These are phyloP conservation scores for Brotula barbata DNA, from an alignment of 2,797 vertebrate species.

Conservation along the genomic window DNA sequence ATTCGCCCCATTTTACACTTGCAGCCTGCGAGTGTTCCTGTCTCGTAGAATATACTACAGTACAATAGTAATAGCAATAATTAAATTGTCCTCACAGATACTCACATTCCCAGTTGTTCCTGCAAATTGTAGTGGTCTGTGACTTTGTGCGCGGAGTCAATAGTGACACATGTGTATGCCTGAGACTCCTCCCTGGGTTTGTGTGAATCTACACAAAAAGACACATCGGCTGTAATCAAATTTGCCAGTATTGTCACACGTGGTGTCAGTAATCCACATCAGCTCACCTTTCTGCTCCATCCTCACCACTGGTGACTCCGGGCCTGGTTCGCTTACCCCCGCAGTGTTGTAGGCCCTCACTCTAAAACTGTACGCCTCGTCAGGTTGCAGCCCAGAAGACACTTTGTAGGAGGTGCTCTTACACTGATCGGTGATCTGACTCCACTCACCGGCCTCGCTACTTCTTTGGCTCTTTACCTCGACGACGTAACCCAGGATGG, in stretches of 20 bases:
- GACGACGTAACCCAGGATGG: conserved; percentile 77
- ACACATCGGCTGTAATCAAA: conserved; percentile 3
- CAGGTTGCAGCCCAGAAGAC: conserved; percentile 65
- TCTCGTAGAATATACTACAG: no score
- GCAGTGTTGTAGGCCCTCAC: conserved; percentile 77
- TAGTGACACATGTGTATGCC: conserved; percentile 61
- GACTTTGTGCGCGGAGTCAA: conserved; percentile 79
- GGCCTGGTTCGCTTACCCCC: conserved; percentile 77
- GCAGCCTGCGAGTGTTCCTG: no score
- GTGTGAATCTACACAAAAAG: conserved; percentile 32
- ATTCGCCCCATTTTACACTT: not conserved
- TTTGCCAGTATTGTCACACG: not conserved
- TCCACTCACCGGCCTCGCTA: conserved; percentile 64
- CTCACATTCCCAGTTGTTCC: conserved; percentile 90
- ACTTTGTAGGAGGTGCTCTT: conserved; percentile 78
- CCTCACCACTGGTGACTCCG: conserved; percentile 70
- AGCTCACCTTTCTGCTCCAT: conserved; percentile 77
- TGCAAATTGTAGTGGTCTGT: conserved; percentile 77
- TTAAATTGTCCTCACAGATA: conserved; percentile 45
- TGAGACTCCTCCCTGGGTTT: conserved; percentile 35
- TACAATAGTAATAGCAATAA: no score
- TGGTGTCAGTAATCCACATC: not conserved
- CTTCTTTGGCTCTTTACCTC: conserved; percentile 66
- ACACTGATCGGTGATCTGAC: conserved; percentile 69
- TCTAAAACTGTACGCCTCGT: conserved; percentile 75